phyloP scores from a whole-genome alignment of 2,113 vertebrate species.

The Protobothrops mucrosquamatus region DNA sequence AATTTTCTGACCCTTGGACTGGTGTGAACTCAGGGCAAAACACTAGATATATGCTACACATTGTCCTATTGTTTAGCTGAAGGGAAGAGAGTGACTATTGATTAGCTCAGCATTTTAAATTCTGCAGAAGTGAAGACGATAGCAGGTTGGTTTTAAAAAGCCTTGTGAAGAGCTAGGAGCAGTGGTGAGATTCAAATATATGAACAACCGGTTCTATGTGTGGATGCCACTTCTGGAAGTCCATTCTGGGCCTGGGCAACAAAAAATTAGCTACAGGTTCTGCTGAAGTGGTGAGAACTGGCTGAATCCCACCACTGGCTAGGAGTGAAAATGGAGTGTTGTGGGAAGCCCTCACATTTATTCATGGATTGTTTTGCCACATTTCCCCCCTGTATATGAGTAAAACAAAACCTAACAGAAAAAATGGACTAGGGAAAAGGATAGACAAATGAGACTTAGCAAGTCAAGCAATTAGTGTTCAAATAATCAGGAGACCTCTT shows the following conservation, averaged over 20 bases:
- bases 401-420: slow-evolving; percentile 23
- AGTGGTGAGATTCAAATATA: too few species aligned
- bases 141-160: background rate
- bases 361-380: slow-evolving; percentile 48
- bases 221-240: too few species aligned
- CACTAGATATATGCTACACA: background rate
- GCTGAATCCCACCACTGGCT: too few species aligned
- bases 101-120: background rate
- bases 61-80: background rate
- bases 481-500: background rate
- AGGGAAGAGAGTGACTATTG: background rate
- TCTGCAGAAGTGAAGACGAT: background rate
- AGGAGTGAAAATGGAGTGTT: background rate
- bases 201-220: too few species aligned
- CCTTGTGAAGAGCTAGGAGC: background rate
- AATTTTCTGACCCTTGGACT: background rate
- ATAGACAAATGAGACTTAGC: slow-evolving; percentile 1
- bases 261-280: too few species aligned
- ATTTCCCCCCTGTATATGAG: slow-evolving; percentile 31
- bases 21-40: background rate
- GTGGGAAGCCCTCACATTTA: slow-evolving; percentile 15
- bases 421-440: slow-evolving; percentile 14
- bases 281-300: too few species aligned
- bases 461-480: slow-evolving; percentile 19
- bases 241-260: too few species aligned